Evolutionary conservation across 2,888 invertebrate species (phyloP), one percentile per base, ranked within the genome.

Genomic region (Cephus sareptanus): DNA sequence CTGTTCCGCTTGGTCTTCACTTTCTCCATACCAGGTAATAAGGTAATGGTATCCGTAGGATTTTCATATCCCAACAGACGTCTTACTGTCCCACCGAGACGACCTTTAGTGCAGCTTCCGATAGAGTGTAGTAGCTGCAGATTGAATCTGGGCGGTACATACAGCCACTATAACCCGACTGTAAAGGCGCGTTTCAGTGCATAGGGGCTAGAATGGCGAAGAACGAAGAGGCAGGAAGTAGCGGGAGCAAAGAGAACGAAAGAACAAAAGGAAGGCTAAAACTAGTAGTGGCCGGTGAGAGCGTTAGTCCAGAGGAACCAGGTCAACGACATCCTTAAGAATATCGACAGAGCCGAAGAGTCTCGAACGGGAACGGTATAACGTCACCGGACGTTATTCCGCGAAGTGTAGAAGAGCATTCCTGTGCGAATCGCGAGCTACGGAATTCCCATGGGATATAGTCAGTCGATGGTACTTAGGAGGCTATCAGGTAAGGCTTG

Each of bases 271-370:
- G 81, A 82, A 82, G 75, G 80, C 82, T 81, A 82, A 84, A 85
- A 84, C 81, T 80, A 83, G 81, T 23, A 56, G 56, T 56, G 56
- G 56, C 23, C 23, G 23, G 23, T 23, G 56, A 56, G 56, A 56
- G 56, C 9, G 56, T 56, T 9, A 56, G 56, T 56, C 56, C 56
- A 23, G 88, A 89, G 81, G 86, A 87, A 78, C 73, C 73, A 69
- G 90, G 89, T 90, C 90, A 90, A 90, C 88, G 87, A 90, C 85
- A 87, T 87, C 86, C 89, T 90, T 87, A 87, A 88, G 86, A 88
- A 87, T 89, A 89, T 89, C 87, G 87, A 83, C 87, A 56, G 23
- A 56, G 56, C 23, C 23, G 9, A 56, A 56, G 56, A 56, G 23
- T 56, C 77, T 56, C 71, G 75, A 35, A 69, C 34, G 33, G 69